Evolutionary conservation across 2,113 vertebrate genomes (phyloP), one percentile per base, ranked within the genome.

Genomic region (Syngnathoides biaculeatus): DNA sequence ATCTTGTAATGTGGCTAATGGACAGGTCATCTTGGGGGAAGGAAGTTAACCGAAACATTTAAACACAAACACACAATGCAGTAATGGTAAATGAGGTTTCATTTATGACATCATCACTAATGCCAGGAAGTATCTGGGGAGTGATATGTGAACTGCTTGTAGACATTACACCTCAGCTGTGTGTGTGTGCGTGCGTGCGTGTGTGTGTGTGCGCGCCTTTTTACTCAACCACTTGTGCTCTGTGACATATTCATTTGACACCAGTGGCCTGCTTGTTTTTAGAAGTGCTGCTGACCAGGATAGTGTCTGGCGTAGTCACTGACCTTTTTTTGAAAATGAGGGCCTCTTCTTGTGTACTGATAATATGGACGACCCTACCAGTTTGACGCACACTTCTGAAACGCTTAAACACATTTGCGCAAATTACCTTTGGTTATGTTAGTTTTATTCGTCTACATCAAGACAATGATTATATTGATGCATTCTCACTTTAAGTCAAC

Each of bases 81-180:
- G 60, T 50, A 62, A 79, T 83, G 78, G 81, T 62, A 14, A 48
- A 35, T 12, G 57, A 78, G 62, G 75, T 84, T 84, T 73, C 81
- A 74, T 60, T 20, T 68, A 64, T 81, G 77, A 85, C 72, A 79
- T 86, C 71, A 79, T 83, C 75, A 75, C 30, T 40, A 35, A 5
- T 10, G 65, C 40, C 77, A 73, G 73, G 56, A 80, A 69, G 62
- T 50, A 50, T 55, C 35, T 48, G 39, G 27, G n/a, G 65, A 60
- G 24, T 61, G 74, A 40, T 68, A 48, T 60, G n/a, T 42, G 59
- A 73, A 50, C 45, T 17, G 19, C 22, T 24, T 42, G 24, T 73
- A 10, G 5, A 52, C 19, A 35, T 73, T 55, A 15, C 35, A 38
- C 45, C 13, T 12, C n/a, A 10, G 5, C 11, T 77, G 62, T 22